Conservation (phyloP, 1,140 invertebrate species). For the Parasteatoda tepidariorum region DNA sequence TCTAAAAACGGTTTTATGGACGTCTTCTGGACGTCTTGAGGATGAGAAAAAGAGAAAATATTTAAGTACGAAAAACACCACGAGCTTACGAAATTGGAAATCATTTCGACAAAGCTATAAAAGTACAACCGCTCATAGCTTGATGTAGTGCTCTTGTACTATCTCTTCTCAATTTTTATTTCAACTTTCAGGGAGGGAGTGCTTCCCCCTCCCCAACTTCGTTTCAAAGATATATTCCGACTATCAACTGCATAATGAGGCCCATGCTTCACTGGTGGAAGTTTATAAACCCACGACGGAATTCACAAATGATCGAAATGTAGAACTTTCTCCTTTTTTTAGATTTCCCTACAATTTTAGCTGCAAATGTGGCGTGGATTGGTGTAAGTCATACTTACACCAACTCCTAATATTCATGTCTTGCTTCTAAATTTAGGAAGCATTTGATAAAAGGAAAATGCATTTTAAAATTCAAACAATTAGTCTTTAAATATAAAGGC, state of each 20-base stretch:
- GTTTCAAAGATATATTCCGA: conserved; percentile 1
- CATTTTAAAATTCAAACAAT: no score
- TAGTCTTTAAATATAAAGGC: no score
- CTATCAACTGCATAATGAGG: conserved; percentile 41
- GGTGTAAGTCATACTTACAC: neutral
- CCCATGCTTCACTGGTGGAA: conserved; percentile 22
- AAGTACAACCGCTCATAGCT: conserved; percentile 29
- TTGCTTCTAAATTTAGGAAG: neutral
- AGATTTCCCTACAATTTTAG: neutral
- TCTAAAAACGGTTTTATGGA: conserved; percentile 41
- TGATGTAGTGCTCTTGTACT: conserved; percentile 25
- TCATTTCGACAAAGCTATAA: conserved; percentile 41
- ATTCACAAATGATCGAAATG: conserved; percentile 37
- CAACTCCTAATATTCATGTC: no score
- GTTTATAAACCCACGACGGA: conserved; percentile 32
- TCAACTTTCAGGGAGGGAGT: neutral
- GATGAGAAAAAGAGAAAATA: conserved; percentile 21
- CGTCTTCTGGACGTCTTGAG: neutral
- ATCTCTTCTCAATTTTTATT: conserved; percentile 45
- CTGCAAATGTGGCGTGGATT: neutral
- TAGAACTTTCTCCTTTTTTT: conserved; percentile 7
- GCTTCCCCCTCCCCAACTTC: no score
- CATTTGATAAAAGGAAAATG: neutral
- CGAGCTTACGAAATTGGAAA: conserved; percentile 44
- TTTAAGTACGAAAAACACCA: conserved; percentile 40